Evolutionary conservation across 1,140 invertebrate genomes (phyloP).

Genomic region (Sitodiplosis mosellana): DNA sequence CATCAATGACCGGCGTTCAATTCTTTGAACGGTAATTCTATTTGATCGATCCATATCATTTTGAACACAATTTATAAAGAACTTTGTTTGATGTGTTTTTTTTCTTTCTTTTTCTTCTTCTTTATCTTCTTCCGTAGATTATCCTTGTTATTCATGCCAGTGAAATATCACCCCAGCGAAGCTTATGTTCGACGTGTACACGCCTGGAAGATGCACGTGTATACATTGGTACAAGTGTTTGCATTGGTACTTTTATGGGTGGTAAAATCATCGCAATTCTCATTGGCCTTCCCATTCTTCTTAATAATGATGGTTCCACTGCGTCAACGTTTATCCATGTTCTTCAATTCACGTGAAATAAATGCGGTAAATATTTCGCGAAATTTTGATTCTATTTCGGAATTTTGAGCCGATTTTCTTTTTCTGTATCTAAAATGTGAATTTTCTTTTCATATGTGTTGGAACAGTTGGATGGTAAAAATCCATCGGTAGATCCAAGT

Average conservation of each 20-base stretch:
- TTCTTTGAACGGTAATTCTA: conserved; percentile 55
- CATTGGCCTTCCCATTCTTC: conserved; percentile 81
- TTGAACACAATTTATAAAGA: background rate
- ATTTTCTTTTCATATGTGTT: conserved; percentile 1
- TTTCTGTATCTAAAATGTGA: background rate
- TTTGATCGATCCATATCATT: too few species aligned
- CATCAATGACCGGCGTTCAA: conserved; percentile 80
- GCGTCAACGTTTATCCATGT: conserved; percentile 44
- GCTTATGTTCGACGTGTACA: conserved; percentile 60
- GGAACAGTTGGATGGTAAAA: conserved; percentile 59
- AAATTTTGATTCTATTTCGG: background rate
- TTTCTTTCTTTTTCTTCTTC: background rate
- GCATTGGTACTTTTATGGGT: conserved; percentile 63
- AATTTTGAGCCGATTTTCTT: background rate
- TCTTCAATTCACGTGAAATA: conserved; percentile 66
- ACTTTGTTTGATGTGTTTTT: background rate
- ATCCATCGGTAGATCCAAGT: conserved; percentile 50
- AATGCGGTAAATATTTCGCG: conserved; percentile 42
- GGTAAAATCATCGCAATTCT: conserved; percentile 73
- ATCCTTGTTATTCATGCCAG: conserved; percentile 76
- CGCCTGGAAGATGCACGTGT: conserved; percentile 83
- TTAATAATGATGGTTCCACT: conserved; percentile 79
- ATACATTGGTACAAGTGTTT: conserved; percentile 64
- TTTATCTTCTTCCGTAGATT: conserved; percentile 26
- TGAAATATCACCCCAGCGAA: conserved; percentile 79